Evolutionary conservation across 2,888 invertebrate species (phyloP).

Genomic region (Ichneumon xanthorius): DNA sequence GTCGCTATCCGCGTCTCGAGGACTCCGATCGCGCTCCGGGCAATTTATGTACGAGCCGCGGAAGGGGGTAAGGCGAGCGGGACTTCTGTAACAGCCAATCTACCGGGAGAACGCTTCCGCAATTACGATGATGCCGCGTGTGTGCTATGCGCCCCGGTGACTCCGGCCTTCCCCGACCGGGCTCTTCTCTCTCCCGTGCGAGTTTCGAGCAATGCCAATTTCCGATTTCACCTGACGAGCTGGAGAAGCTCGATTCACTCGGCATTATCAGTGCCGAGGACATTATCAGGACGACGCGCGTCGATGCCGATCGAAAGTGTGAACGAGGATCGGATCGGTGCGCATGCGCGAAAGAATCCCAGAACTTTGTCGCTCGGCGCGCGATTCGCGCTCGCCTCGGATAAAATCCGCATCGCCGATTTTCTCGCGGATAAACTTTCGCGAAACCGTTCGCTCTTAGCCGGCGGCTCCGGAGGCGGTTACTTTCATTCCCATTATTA

Average conservation of each 20-base stretch:
- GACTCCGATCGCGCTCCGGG: constrained; percentile 2
- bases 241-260: neutral
- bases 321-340: constrained; percentile 30
- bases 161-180: neutral
- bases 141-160: neutral
- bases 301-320: constrained; percentile 27
- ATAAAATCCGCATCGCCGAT: constrained; percentile 12
- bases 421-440: constrained; percentile 46
- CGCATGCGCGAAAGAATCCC: neutral
- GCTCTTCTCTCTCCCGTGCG: neutral
- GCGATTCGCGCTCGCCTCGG: neutral
- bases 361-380: neutral
- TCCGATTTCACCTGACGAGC: constrained; percentile 54
- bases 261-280: neutral
- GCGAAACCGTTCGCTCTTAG: constrained; percentile 33
- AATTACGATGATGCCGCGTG: constrained; percentile 29
- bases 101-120: constrained; percentile 39
- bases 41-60: neutral
- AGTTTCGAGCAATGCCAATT: constrained; percentile 36
- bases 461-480: neutral
- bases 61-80: neutral
- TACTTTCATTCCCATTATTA: constrained; percentile 50
- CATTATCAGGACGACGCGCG: neutral
- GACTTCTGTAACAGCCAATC: constrained; percentile 28
- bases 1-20: constrained; percentile 4